Evolutionary conservation across 1,140 invertebrate species (phyloP), one percentile per base, ranked within the genome.

Genomic region (Venustaconcha ellipsiformis): DNA sequence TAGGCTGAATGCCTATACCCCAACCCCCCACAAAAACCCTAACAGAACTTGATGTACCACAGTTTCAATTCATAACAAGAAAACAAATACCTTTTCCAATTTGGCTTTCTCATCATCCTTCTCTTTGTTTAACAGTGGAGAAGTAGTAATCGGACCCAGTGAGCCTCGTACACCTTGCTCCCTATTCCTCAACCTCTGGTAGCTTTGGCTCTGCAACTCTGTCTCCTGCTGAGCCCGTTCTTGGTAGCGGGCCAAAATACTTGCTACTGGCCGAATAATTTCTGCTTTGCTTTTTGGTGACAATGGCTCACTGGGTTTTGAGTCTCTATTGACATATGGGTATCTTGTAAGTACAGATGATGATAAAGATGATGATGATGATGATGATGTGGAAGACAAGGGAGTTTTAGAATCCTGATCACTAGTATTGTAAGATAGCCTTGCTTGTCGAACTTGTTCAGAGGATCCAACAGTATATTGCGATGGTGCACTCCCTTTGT

Each of bases 71-170:
- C 5, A 48, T 48, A 8, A 48, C 11, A 48, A 48, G 37, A 48
- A 48, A 48, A 48, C 37, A 48, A 48, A 1, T 62, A 80, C 78
- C 78, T 76, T 76, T 76, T 80, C 74, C 48, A 80, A 55, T 67
- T 73, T 76, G n/a, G 23, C 60, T 62, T 76, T 73, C 37, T 75
- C 73, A 30, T 76, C 74, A 64, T 62, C 74, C 15, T 68, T 80
- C 62, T 80, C 78, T 67, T 76, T 76, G 63, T 76, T 72, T 11
- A 80, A 64, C n/a, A 69, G 57, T n/a, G 69, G 73, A 6, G 70
- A 26, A 30, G 66, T 57, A 63, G 67, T 72, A 37, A 64, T 65
- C 56, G 67, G 68, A 6, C 75, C 75, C 11, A 77, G 8, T 0
- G 75, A 70, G 2, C 70, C 75, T 15, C 69, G 48, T 23, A 77